These are phyloP conservation scores for Hafferia zeledoni DNA, from an alignment of 2,797 vertebrate genomes.

Conservation along the genomic window DNA sequence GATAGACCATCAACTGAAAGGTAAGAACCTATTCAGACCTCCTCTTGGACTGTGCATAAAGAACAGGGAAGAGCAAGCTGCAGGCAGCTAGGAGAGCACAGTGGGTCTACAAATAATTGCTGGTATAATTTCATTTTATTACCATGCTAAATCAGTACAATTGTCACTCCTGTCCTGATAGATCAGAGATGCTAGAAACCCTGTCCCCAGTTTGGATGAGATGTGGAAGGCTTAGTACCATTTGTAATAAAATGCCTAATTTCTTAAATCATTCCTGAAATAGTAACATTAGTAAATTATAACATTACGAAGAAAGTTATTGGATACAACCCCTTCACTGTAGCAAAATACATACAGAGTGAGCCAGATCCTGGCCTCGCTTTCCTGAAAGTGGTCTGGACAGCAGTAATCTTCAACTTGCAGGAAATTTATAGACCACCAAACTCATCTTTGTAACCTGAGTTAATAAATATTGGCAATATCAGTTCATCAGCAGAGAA, in stretches of 20 bases:
- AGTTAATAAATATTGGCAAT: neutral
- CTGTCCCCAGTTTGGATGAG: neutral
- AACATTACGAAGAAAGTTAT: neutral
- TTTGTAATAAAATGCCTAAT: neutral
- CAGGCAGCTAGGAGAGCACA: neutral
- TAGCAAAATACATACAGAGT: neutral
- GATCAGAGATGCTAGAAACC: neutral
- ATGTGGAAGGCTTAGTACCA: neutral
- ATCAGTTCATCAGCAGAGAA: neutral
- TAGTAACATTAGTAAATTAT: neutral
- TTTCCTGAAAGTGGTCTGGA: neutral
- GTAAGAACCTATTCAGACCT: slow-evolving; percentile 16
- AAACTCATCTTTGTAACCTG: neutral
- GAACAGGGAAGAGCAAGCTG: neutral
- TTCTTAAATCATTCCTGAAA: neutral
- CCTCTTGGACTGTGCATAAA: neutral
- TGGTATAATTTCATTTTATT: slow-evolving; percentile 3
- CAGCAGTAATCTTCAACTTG: neutral
- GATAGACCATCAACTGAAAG: neutral
- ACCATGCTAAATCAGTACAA: neutral
- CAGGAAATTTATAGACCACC: neutral
- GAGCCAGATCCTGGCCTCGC: neutral
- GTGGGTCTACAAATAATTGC: slow-evolving; percentile 8
- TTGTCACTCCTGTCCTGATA: neutral
- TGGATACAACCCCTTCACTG: neutral